Conservation (phyloP, 2,888 invertebrate species). For the Metalampra italica region DNA sequence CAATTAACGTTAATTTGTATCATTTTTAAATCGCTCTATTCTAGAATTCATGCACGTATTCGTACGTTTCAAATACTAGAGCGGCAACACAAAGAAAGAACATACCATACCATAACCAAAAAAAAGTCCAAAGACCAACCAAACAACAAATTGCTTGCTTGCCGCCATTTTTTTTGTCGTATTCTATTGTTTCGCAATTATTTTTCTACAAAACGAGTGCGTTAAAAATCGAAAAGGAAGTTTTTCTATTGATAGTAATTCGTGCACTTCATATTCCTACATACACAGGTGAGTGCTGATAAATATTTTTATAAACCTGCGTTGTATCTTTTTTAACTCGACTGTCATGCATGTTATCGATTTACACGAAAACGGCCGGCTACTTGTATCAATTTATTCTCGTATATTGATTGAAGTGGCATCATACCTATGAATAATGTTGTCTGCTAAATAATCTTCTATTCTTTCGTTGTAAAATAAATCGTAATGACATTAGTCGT, state of each 20-base stretch:
- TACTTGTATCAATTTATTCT: neutral
- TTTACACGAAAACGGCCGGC: neutral
- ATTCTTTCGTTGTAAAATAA: too few species aligned
- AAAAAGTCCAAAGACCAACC: neutral
- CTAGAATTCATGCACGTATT: too few species aligned
- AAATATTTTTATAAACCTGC: neutral
- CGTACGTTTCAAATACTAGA: too few species aligned
- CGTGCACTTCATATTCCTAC: too few species aligned
- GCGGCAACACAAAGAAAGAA: too few species aligned
- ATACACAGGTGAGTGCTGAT: neutral
- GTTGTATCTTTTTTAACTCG: neutral
- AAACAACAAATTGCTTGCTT: slow-evolving; percentile 15
- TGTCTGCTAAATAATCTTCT: too few species aligned
- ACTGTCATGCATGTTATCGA: neutral
- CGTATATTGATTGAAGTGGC: too few species aligned
- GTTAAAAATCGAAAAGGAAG: neutral
- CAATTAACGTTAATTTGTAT: too few species aligned
- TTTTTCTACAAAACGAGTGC: neutral
- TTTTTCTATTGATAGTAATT: neutral
- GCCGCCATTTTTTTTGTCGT: slow-evolving; percentile 60
- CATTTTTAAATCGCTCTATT: too few species aligned
- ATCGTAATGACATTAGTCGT: too few species aligned
- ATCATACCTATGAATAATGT: too few species aligned
- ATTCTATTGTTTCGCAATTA: slow-evolving; percentile 28
- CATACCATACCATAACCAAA: neutral